A percentile compares a stretch with the other conserved stretches of the same genome.
Evolutionary conservation across 2,113 vertebrate genomes (phyloP).

Genomic region (Zosterops borbonicus): DNA sequence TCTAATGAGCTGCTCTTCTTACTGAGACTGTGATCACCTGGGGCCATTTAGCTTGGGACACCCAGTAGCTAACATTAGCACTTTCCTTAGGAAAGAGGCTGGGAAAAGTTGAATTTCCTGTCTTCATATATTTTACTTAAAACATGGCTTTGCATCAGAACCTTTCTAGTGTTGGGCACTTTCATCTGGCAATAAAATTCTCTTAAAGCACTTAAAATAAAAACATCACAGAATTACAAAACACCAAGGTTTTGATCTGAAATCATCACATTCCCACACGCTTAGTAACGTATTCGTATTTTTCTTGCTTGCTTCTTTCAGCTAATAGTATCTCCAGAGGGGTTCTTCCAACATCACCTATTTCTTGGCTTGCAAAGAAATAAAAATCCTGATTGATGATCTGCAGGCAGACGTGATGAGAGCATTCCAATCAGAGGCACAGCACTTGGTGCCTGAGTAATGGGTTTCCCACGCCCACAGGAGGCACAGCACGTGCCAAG

Average conservation of each 20-base stretch:
- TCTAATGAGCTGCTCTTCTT: neutral
- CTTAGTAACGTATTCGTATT: neutral
- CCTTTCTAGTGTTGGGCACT: neutral
- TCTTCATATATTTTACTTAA: neutral
- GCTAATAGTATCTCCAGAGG: neutral
- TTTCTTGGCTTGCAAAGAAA: slow-evolving; percentile 23
- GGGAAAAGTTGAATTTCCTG: neutral
- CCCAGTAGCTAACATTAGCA: neutral
- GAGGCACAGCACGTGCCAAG: neutral
- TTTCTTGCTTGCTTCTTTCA: neutral
- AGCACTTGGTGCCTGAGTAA: slow-evolving; percentile 7
- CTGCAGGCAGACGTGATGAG: neutral
- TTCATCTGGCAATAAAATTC: neutral
- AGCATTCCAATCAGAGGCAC: neutral
- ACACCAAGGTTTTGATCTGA: neutral
- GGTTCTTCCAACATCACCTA: slow-evolving; percentile 5
- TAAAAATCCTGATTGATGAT: slow-evolving; percentile 27
- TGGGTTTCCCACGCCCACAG: neutral
- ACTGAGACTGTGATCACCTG: neutral
- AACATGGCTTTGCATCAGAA: neutral
- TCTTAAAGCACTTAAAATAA: neutral
- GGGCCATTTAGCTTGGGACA: neutral
- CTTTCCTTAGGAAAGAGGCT: neutral
- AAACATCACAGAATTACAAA: neutral
- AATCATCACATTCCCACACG: neutral